These are phyloP conservation scores for Xerus rutilus DNA, from an alignment of 2,797 vertebrate species.

Conservation along the genomic window DNA sequence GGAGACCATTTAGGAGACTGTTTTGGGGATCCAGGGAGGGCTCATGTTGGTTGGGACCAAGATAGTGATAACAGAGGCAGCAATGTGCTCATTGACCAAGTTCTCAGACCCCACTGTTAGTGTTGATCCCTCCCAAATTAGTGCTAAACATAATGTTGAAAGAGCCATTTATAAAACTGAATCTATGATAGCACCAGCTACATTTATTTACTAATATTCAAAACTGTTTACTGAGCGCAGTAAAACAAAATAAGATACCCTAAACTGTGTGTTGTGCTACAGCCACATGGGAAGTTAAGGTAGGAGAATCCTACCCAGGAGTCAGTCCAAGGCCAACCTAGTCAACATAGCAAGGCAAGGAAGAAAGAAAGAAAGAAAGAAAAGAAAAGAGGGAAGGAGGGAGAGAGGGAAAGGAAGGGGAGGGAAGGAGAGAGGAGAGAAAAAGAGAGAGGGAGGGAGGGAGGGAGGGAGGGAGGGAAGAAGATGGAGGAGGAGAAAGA, in stretches of 20 bases:
- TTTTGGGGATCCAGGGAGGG: not conserved
- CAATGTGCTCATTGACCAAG: too few relatives aligned
- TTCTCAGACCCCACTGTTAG: not conserved
- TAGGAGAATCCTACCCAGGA: not conserved
- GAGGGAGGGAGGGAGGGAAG: accelerated
- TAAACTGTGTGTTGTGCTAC: not conserved
- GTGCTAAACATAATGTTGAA: not conserved
- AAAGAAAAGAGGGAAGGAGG: not conserved
- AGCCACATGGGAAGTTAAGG: not conserved
- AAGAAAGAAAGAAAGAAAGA: too few relatives aligned
- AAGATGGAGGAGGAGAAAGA: too few relatives aligned
- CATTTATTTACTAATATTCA: not conserved
- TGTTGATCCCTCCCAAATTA: not conserved
- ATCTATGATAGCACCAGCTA: not conserved
- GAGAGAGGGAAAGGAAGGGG: too few relatives aligned
- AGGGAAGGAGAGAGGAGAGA: not conserved
- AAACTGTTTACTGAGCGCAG: not conserved
- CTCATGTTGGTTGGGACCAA: not conserved
- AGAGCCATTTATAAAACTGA: not conserved
- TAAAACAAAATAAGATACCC: not conserved
- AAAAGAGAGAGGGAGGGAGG: too few relatives aligned
- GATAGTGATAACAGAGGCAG: not conserved
- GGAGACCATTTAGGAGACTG: not conserved
- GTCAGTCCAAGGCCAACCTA: not conserved
- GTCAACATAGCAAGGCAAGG: not conserved